These are phyloP conservation scores for Echeneis naucrates DNA, from an alignment of 2,797 vertebrate genomes.

Conservation along the genomic window DNA sequence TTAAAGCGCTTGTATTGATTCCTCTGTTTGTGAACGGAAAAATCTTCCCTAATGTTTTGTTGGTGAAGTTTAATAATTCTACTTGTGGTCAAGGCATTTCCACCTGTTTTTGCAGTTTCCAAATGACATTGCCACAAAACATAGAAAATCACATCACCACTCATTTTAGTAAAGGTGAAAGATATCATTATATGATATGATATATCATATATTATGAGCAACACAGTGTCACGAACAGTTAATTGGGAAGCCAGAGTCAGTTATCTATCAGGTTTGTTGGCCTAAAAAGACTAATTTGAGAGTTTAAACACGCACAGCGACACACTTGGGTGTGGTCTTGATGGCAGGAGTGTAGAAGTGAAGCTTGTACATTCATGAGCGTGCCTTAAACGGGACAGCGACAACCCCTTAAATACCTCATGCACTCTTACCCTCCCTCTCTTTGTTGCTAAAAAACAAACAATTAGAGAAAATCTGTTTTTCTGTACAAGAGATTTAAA, in stretches of 20 bases:
- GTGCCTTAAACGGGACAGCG: constrained; percentile 77
- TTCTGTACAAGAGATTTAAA: constrained; percentile 18
- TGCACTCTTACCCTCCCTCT: neutral
- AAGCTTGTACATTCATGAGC: constrained; percentile 81
- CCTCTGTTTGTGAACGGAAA: neutral
- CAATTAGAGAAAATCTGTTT: constrained; percentile 29
- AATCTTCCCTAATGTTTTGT: neutral
- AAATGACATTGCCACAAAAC: neutral
- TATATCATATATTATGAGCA: neutral
- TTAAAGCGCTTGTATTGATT: neutral
- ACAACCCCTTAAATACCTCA: constrained; percentile 51
- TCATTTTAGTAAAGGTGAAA: neutral
- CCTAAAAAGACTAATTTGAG: too few species aligned
- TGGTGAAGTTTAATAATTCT: neutral
- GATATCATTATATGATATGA: too few species aligned
- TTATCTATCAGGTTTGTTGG: neutral
- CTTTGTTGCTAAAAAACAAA: constrained; percentile 32
- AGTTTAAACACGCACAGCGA: constrained; percentile 7
- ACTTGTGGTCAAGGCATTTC: neutral
- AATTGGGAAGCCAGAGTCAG: neutral
- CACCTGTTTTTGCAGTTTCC: neutral
- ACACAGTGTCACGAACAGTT: neutral
- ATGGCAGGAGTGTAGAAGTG: constrained; percentile 84
- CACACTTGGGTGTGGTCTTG: constrained; percentile 42
- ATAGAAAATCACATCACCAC: neutral